Evolutionary conservation across 2,888 invertebrate genomes (phyloP), one percentile per base, ranked within the genome.

Genomic region (Unio delphinus): DNA sequence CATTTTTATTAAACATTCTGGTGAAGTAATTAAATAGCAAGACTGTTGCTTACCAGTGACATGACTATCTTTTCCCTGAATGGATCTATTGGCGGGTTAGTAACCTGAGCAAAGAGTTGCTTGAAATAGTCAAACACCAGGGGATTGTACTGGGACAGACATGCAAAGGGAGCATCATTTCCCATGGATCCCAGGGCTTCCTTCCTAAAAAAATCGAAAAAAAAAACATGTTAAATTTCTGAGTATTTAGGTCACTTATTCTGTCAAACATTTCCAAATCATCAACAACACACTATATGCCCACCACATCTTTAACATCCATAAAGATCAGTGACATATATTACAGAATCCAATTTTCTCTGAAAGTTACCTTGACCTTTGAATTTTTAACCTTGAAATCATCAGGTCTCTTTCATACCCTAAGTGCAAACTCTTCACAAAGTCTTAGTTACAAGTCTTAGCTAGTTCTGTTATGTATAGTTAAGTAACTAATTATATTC

Each of bases 181-280:
- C 99, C 99, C 99, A 99, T 99, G 54, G 98, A 99, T 67, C 99
- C 99, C 30, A 99, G 92, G 1, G 98, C 96, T 92, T 99, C 99
- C 91, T 99, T 99, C 90, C 97, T 98, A 90, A 55, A 91, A 23
- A 23, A 23, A 23, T 23, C 23, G 0, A 23, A 23, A 87, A 28
- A 54, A 28, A 64, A 59, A 65, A 18, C 18, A 56, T 4, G 7
- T 30, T 60, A 26, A 28, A 15, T 60, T 26, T 60, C 60, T 60
- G 26, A 17, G 20, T 28, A 60, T 4, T n/a, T 23, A 58, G 1
- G 26, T 58, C 18, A 2, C 8, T 58, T 26, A 7, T 26, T 58
- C 58, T 17, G 11, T 58, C 45, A 45, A 11, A 6, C 34, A 34
- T 34, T 34, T 34, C 7, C 0, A 6, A 45, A 11, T 45, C 45